Percentiles rank a stretch among this genome's conserved stretches.
Conservation (phyloP, 2,113 vertebrate genomes). For the Vombatus ursinus region DNA sequence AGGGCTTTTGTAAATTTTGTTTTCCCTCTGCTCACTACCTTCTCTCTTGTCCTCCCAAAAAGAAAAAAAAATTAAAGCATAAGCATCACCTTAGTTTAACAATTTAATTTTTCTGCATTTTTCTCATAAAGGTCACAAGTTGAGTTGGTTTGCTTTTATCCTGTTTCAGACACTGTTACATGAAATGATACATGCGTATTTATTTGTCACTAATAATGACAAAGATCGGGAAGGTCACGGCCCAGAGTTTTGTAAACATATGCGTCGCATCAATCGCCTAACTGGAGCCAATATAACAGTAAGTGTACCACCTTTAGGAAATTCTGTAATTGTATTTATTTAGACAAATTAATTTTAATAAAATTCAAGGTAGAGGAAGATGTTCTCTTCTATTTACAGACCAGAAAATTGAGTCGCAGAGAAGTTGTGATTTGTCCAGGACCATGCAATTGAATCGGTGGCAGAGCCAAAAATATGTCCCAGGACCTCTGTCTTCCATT, state of each 20-base stretch:
- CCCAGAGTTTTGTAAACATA: slow-evolving; percentile 97
- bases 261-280: slow-evolving; percentile 93
- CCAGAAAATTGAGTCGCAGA: too few species aligned
- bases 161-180: slow-evolving; percentile 93
- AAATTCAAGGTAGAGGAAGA: neutral
- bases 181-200: slow-evolving; percentile 98
- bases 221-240: slow-evolving; percentile 94
- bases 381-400: neutral
- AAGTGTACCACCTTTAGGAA: slow-evolving; percentile 41
- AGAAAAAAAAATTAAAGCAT: neutral
- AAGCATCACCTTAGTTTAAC: neutral
- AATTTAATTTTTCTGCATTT: neutral
- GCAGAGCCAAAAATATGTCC: fast-evolving
- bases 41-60: neutral
- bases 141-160: slow-evolving; percentile 24
- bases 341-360: neutral
- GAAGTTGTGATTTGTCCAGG: neutral
- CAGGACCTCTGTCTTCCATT: neutral
- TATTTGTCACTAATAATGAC: slow-evolving; percentile 97
- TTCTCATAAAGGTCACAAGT: slow-evolving; percentile 5
- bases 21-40: neutral
- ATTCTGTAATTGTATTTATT: neutral
- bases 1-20: neutral
- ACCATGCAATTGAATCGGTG: neutral
- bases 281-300: slow-evolving; percentile 94